These are phyloP conservation scores for Pocota personata DNA, from an alignment of 2,888 invertebrate species.

Conservation along the genomic window DNA sequence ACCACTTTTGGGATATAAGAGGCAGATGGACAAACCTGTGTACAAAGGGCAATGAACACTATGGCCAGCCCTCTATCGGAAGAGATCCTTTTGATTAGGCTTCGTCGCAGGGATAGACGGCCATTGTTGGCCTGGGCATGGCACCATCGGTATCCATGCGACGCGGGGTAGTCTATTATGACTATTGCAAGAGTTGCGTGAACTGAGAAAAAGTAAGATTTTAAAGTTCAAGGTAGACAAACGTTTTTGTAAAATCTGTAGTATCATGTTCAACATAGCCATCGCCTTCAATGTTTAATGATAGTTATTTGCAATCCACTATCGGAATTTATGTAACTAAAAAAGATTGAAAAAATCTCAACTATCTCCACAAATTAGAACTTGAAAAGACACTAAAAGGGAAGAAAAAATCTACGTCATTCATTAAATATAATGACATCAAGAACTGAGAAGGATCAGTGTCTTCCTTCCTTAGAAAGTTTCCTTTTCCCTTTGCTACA, in stretches of 20 bases:
- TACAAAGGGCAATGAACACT: no score
- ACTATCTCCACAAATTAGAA: neutral
- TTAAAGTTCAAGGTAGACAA: neutral
- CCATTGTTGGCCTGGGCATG: no score
- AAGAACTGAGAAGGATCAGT: slow-evolving; percentile 27
- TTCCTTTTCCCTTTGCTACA: neutral
- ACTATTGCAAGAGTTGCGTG: no score
- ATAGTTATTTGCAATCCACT: neutral
- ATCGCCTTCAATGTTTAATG: neutral
- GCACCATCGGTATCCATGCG: no score
- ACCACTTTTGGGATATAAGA: no score
- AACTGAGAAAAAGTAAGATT: neutral
- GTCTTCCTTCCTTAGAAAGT: neutral
- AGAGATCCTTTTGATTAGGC: no score
- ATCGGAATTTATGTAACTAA: neutral
- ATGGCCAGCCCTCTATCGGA: no score
- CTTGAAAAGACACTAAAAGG: neutral
- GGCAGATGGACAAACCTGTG: no score
- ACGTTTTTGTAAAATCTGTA: neutral
- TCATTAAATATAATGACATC: slow-evolving; percentile 57
- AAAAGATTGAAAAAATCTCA: neutral
- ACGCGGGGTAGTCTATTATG: no score
- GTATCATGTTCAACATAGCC: neutral
- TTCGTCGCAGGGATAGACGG: no score
- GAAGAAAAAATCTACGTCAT: slow-evolving; percentile 7